Percentiles rank a stretch among this genome's conserved stretches.
These are phyloP conservation scores for Zoroaster sp. DNA, from an alignment of 53 echinoderm and acorn worm species.

Conservation along the genomic window DNA sequence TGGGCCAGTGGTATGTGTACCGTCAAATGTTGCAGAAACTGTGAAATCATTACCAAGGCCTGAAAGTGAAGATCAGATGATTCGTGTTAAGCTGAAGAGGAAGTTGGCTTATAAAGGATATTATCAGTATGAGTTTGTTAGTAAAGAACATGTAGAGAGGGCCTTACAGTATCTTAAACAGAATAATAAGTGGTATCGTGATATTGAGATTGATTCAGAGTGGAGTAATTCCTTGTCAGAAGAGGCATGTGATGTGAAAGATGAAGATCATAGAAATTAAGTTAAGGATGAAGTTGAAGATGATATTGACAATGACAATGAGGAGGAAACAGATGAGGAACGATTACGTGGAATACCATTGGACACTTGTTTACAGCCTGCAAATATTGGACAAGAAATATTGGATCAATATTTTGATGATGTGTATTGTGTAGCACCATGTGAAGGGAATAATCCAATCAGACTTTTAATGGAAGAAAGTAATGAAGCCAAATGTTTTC, in stretches of 20 bases:
- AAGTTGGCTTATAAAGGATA: conserved; percentile 68
- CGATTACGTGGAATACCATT: too few species aligned
- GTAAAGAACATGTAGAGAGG: conserved; percentile 46
- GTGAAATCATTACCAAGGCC: too few species aligned
- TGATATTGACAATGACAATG: not conserved
- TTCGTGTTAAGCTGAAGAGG: conserved; percentile 63
- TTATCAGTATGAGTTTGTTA: conserved; percentile 69
- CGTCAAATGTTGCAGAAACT: too few species aligned
- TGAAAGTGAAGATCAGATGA: too few species aligned
- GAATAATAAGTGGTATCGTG: conserved; percentile 49
- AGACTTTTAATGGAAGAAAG: too few species aligned
- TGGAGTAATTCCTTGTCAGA: conserved; percentile 48
- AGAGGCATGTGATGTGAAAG: conserved; percentile 4
- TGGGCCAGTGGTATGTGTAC: too few species aligned
- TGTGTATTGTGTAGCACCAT: too few species aligned
- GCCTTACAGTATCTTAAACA: conserved; percentile 58
- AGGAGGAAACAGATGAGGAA: conserved; percentile 14
- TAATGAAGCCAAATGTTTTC: too few species aligned
- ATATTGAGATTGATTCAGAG: conserved; percentile 30
- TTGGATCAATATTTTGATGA: too few species aligned
- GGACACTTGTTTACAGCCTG: too few species aligned
- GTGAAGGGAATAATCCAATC: too few species aligned
- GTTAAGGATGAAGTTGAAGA: not conserved
- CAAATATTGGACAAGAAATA: too few species aligned
- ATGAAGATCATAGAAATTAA: not conserved